These are phyloP conservation scores for Brachionus paranguensis DNA, from an alignment of 1,140 invertebrate genomes.

Conservation along the genomic window DNA sequence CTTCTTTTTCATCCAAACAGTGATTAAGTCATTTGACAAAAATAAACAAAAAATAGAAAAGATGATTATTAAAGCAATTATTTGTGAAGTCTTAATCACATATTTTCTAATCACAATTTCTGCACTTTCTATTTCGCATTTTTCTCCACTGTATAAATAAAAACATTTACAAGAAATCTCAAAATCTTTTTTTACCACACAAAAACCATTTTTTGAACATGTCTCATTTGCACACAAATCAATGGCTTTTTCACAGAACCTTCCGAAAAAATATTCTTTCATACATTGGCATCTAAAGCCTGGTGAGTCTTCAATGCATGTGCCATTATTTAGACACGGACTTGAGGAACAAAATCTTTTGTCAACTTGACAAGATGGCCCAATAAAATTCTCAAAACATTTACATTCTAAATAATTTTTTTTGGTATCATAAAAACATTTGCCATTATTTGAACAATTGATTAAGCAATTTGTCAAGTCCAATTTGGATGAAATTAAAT, in stretches of 20 bases:
- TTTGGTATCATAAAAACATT: background rate
- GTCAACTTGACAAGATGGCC: constrained; percentile 11
- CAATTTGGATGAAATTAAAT: background rate
- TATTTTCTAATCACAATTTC: background rate
- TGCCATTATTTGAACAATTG: background rate
- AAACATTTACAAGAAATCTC: background rate
- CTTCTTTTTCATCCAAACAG: background rate
- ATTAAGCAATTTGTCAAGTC: background rate
- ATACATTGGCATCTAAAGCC: background rate
- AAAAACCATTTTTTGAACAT: background rate
- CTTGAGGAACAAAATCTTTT: constrained; percentile 30
- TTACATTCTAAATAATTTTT: constrained; percentile 43
- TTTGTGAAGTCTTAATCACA: background rate
- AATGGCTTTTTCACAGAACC: background rate
- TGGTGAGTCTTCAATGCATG: background rate
- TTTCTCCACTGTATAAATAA: background rate
- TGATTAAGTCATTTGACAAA: background rate
- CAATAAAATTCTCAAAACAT: constrained; percentile 43
- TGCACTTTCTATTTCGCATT: background rate
- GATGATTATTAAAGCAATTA: background rate
- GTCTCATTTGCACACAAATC: constrained; percentile 4
- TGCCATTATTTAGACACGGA: constrained; percentile 40
- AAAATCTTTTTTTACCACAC: background rate
- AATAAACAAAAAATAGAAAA: background rate
- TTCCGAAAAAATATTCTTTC: background rate